A percentile compares a stretch with the other conserved stretches of the same genome.
Conservation (phyloP, 2,888 invertebrate genomes). For the Nymphalis c-album region DNA sequence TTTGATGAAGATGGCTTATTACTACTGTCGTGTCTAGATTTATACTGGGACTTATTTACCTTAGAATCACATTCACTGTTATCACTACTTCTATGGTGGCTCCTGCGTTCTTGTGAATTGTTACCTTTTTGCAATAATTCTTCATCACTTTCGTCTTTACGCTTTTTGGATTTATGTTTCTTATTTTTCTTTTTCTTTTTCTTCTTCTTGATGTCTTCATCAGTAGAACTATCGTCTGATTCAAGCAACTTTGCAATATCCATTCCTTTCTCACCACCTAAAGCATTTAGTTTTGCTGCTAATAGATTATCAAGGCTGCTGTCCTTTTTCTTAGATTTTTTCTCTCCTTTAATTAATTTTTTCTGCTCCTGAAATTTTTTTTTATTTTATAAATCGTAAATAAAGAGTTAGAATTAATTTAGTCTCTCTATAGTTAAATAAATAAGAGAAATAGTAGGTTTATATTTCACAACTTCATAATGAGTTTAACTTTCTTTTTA, state of each 20-base stretch:
- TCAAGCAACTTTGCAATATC: constrained; percentile 65
- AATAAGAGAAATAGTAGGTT: too few relatives aligned
- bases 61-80: constrained; percentile 17
- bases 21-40: constrained; percentile 22
- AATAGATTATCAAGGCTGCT: constrained; percentile 85
- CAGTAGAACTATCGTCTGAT: constrained; percentile 57
- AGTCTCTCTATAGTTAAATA: too few relatives aligned
- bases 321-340: constrained; percentile 69
- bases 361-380: constrained; percentile 58
- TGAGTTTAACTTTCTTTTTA: too few relatives aligned
- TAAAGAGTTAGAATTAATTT: too few relatives aligned
- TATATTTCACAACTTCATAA: too few relatives aligned
- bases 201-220: constrained; percentile 56
- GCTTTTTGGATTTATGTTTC: constrained; percentile 47
- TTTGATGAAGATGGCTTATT: constrained; percentile 42
- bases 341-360: constrained; percentile 76
- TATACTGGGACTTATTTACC: background rate
- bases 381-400: background rate
- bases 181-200: constrained; percentile 52
- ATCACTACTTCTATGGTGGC: constrained; percentile 33
- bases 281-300: constrained; percentile 85
- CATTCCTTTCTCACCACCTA: constrained; percentile 73
- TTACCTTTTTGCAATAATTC: constrained; percentile 44
- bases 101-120: constrained; percentile 50
- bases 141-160: constrained; percentile 22